Evolutionary conservation across 2,797 vertebrate species (phyloP).

Genomic region (Periophthalmus magnuspinnatus): DNA sequence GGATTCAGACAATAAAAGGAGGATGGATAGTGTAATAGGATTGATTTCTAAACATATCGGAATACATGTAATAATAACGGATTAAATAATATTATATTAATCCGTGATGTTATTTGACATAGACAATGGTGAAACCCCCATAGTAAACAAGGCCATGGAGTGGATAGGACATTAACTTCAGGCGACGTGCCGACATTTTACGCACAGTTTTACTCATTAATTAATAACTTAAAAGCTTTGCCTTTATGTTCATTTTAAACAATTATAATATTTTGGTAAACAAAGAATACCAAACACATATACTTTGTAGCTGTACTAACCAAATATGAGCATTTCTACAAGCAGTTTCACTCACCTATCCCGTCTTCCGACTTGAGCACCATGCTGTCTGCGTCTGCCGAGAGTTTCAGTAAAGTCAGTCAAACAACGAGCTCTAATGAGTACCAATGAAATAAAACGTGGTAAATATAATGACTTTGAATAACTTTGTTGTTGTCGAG

Average conservation of each 20-base stretch:
- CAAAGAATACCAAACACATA: not conserved
- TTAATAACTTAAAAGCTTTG: not conserved
- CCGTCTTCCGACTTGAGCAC: slow-evolving; percentile 83
- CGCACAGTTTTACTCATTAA: too few species aligned
- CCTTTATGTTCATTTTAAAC: not conserved
- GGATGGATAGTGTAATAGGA: not conserved
- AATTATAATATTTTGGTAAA: not conserved
- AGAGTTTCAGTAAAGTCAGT: slow-evolving; percentile 56
- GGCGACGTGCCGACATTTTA: slow-evolving; percentile 2
- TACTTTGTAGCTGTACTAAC: not conserved
- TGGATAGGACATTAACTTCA: not conserved
- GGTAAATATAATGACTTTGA: not conserved
- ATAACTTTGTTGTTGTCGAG: not conserved
- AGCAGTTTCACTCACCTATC: slow-evolving; percentile 73
- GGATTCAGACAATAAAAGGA: not conserved
- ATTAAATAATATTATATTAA: too few species aligned
- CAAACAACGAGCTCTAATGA: not conserved
- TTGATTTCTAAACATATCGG: not conserved
- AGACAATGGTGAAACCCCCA: slow-evolving; percentile 24
- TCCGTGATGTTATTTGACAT: not conserved
- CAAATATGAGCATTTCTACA: not conserved
- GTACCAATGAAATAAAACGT: not conserved
- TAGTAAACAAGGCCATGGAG: slow-evolving; percentile 43
- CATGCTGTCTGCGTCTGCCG: slow-evolving; percentile 59
- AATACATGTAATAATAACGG: not conserved